phyloP scores from a whole-genome alignment of 2,888 invertebrate species.

The Charanyca ferruginea region DNA sequence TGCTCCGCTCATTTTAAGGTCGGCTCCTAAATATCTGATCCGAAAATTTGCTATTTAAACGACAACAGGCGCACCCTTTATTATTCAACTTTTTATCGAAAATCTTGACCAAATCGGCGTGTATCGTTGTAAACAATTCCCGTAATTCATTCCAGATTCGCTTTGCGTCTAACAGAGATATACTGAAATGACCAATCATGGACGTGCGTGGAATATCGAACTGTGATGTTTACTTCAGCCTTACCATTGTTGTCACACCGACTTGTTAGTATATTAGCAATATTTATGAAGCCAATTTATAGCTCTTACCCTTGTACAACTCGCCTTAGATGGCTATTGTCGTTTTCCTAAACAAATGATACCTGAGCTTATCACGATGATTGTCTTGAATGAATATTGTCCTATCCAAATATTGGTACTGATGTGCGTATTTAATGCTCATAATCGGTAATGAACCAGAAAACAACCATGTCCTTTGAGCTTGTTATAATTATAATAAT shows the following conservation, averaged over 20 bases:
- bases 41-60: constrained; percentile 64
- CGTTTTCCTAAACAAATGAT: constrained; percentile 23
- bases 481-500: neutral
- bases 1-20: constrained; percentile 29
- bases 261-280: constrained; percentile 53
- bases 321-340: constrained; percentile 45
- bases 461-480: constrained; percentile 10
- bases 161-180: constrained; percentile 85
- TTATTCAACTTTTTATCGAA: constrained; percentile 67
- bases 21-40: constrained; percentile 26
- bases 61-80: constrained; percentile 63
- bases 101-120: constrained; percentile 71
- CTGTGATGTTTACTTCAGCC: constrained; percentile 75
- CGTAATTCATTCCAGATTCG: constrained; percentile 86
- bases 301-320: constrained; percentile 31
- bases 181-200: constrained; percentile 90
- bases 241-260: constrained; percentile 74
- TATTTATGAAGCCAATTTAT: constrained; percentile 59
- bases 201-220: constrained; percentile 83
- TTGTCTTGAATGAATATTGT: neutral
- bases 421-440: neutral
- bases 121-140: constrained; percentile 83
- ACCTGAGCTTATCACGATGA: constrained; percentile 1
- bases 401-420: neutral
- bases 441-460: constrained; percentile 7